Evolutionary conservation across 2,888 invertebrate species (phyloP), one percentile per base, ranked within the genome.

Genomic region (Ennomos quercinarius): DNA sequence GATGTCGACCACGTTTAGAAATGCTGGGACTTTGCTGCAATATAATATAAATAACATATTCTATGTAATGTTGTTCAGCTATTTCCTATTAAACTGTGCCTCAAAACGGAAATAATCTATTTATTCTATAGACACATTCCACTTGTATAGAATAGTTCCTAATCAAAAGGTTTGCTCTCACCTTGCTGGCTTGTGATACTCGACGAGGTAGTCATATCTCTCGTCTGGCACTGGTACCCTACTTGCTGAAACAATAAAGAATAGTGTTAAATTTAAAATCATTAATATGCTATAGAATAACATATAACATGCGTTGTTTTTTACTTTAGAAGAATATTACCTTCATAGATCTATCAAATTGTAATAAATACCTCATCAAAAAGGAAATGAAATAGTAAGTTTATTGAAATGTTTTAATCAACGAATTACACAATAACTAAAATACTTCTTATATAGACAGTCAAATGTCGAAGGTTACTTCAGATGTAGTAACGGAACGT

Each of bases 211-310:
- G 79, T 99, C 98, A 86, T 95, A 99, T 74, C 99, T 94, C 54
- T 95, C 95, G 89, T 99, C 99, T 2, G 99, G 99, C 8, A 99
- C 99, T 35, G 99, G 98, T 77, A 99, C 99, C 82, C 99, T 96
- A 96, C 97, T 96, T 98, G 94, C 90, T 90, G 83, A 76, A 90
- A 86, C 63, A 83, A 77, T 27, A 58, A 43, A 67, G 71, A 40
- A 45, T 4, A 41, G 43, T 48, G 65, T 81, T 76, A 84, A 65
- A 72, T 60, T 58, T 68, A n/a, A 35, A n/a, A 10, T 34, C 12
- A 40, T 40, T 12, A 10, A n/a, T n/a, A n/a, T n/a, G n/a, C n/a
- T n/a, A n/a, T n/a, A n/a, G n/a, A n/a, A n/a, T n/a, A 4, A n/a
- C 6, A 6, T 0, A 27, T 27, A 4, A 4, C 6, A n/a, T n/a